Evolutionary conservation across 2,113 vertebrate species (phyloP).

Genomic region (Quiscalus mexicanus): DNA sequence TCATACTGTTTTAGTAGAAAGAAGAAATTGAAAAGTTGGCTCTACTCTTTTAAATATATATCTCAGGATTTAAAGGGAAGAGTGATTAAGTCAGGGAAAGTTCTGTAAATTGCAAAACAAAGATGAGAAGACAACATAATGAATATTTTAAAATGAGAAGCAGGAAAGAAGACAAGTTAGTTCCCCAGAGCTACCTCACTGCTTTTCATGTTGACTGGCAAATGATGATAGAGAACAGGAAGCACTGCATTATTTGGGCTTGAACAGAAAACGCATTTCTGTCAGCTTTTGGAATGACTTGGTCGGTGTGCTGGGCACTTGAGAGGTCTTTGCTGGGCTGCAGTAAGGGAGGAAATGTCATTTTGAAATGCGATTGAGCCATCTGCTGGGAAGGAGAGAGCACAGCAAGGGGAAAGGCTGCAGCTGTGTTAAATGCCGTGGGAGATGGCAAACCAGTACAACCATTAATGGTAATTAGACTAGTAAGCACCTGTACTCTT

Average conservation of each 20-base stretch:
- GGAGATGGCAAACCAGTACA: background rate
- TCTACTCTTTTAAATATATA: background rate
- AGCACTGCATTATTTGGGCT: background rate
- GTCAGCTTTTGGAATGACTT: background rate
- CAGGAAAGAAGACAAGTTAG: background rate
- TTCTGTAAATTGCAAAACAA: background rate
- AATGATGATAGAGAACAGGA: background rate
- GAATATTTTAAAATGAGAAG: background rate
- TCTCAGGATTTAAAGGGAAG: background rate
- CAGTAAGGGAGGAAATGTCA: fast-evolving
- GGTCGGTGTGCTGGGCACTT: background rate
- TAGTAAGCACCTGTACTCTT: background rate
- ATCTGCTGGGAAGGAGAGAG: slow-evolving; percentile 51
- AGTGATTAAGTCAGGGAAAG: background rate
- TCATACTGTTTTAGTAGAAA: fast-evolving
- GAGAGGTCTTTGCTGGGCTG: background rate
- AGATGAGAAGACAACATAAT: background rate
- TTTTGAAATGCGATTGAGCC: slow-evolving; percentile 53
- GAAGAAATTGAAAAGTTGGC: background rate
- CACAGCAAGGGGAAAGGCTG: background rate
- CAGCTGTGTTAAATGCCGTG: background rate
- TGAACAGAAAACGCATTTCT: background rate
- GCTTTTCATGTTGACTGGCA: background rate
- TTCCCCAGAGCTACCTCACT: background rate
- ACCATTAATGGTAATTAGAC: background rate